phyloP scores from a whole-genome alignment of 2,888 invertebrate species.

The Lasioglossum lativentre region DNA sequence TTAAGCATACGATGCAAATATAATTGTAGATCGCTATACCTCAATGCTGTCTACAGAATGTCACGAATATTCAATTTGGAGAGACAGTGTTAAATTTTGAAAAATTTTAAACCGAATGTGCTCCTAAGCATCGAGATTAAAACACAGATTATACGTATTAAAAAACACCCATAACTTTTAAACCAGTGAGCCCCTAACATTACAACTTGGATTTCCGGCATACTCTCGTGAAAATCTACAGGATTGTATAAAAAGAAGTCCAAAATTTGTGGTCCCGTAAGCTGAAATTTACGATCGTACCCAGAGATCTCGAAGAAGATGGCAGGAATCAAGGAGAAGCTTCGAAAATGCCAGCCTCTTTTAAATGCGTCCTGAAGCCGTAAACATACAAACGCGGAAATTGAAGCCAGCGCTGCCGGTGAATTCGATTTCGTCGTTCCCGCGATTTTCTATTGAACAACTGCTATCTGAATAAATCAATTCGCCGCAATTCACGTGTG shows the following conservation, averaged over 20 bases:
- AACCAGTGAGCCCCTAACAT: too few species aligned
- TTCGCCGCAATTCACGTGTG: slow-evolving; percentile 62
- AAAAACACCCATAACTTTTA: too few species aligned
- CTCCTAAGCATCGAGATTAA: background rate
- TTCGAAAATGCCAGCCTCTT: slow-evolving; percentile 22
- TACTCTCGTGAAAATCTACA: too few species aligned
- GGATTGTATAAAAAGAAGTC: too few species aligned
- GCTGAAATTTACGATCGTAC: background rate
- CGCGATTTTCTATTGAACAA: slow-evolving; percentile 53
- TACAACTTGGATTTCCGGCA: too few species aligned
- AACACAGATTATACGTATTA: too few species aligned
- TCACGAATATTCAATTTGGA: background rate
- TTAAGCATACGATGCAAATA: background rate
- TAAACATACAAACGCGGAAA: slow-evolving; percentile 44
- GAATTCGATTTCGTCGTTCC: slow-evolving; percentile 54
- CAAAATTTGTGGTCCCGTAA: background rate
- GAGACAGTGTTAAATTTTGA: background rate
- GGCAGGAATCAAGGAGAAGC: background rate
- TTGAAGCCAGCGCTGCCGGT: slow-evolving; percentile 35
- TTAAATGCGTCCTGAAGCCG: slow-evolving; percentile 39
- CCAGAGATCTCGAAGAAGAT: background rate
- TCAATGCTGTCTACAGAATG: background rate
- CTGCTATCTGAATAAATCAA: slow-evolving; percentile 58
- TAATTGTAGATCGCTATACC: background rate
- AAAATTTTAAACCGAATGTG: background rate